These are phyloP conservation scores for Corythornis madagascariensis DNA, from an alignment of 2,113 vertebrate species.

Conservation along the genomic window DNA sequence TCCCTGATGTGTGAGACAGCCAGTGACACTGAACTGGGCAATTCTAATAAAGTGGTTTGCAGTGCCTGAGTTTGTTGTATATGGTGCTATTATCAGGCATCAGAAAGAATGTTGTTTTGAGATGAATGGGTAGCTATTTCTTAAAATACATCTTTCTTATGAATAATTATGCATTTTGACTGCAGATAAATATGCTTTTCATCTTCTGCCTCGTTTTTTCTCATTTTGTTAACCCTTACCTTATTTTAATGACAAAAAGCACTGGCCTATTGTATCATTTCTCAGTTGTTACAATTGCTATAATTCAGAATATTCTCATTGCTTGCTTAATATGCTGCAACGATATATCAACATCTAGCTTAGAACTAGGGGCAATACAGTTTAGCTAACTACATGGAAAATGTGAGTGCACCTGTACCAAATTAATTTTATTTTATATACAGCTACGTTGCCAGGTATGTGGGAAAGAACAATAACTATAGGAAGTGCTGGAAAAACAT, in stretches of 20 bases:
- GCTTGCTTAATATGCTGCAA: not conserved
- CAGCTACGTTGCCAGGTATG: constrained; percentile 95
- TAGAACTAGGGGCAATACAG: not conserved
- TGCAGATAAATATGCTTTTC: not conserved
- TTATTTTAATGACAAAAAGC: not conserved
- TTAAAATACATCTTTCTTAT: not conserved
- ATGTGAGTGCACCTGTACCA: not conserved
- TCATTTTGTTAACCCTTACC: not conserved
- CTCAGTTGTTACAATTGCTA: not conserved
- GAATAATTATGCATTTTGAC: not conserved
- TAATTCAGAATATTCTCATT: not conserved
- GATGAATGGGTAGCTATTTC: not conserved
- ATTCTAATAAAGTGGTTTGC: not conserved
- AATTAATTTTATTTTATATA: constrained; percentile 14
- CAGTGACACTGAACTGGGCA: not conserved
- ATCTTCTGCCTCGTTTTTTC: not conserved
- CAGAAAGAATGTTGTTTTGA: not conserved
- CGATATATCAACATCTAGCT: not conserved
- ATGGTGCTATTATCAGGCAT: not conserved
- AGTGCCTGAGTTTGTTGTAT: not conserved
- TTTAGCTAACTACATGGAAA: not conserved
- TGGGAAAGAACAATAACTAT: constrained; percentile 96
- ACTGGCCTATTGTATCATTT: not conserved
- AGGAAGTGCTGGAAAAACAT: constrained; percentile 94
- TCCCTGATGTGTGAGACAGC: not conserved